These are phyloP conservation scores for Siphonodentalium dalli DNA, from an alignment of 2,888 invertebrate genomes.

Conservation along the genomic window DNA sequence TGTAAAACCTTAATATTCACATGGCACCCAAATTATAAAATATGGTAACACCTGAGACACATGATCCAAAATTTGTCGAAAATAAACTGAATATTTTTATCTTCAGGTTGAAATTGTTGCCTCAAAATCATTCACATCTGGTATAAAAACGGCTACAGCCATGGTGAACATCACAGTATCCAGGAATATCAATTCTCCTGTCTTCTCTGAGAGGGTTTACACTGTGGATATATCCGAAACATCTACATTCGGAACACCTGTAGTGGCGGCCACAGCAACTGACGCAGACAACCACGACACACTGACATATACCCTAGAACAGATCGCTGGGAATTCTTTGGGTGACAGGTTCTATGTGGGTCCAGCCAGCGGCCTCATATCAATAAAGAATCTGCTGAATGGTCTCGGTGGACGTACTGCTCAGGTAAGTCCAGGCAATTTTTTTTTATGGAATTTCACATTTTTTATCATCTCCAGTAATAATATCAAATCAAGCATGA, in stretches of 20 bases:
- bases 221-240: conserved; percentile 40
- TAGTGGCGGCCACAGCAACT: conserved; percentile 44
- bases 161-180: conserved; percentile 47
- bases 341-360: conserved; percentile 49
- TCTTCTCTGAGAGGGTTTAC: conserved; percentile 40
- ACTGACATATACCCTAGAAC: no score
- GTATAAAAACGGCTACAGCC: conserved; percentile 43
- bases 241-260: conserved; percentile 35
- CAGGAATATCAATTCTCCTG: conserved; percentile 47
- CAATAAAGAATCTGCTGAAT: conserved; percentile 32
- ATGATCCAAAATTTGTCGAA: no score
- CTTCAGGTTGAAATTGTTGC: conserved; percentile 47
- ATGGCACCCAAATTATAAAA: no score
- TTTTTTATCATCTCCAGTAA: no score
- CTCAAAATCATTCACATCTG: conserved; percentile 35
- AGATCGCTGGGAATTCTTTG: conserved; percentile 21
- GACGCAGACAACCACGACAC: conserved; percentile 33
- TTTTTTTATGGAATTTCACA: no score
- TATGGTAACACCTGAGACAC: no score
- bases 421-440: conserved; percentile 25
- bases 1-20: no score
- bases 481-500: no score
- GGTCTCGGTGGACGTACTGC: conserved; percentile 28
- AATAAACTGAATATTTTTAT: conserved; percentile 3
- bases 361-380: conserved; percentile 47